These are phyloP conservation scores for Acanthurus leucopareius DNA, from an alignment of 2,797 vertebrate species.

Conservation along the genomic window DNA sequence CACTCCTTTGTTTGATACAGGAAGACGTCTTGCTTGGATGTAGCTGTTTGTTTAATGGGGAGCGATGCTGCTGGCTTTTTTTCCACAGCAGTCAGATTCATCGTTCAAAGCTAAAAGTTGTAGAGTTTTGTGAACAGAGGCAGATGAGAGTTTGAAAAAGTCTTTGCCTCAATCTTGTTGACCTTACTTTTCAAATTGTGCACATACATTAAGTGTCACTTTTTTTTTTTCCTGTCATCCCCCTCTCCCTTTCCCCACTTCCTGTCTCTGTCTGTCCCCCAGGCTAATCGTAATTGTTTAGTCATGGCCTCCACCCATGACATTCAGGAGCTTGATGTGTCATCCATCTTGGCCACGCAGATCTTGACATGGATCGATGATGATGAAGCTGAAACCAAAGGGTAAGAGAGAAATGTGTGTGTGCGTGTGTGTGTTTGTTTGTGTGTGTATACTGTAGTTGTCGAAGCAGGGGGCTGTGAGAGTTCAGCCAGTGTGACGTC, in stretches of 20 bases:
- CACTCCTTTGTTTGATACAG: constrained; percentile 35
- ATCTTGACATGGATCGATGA: constrained; percentile 98
- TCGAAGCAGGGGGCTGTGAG: constrained; percentile 9
- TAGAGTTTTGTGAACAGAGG: constrained; percentile 24
- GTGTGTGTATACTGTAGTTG: constrained; percentile 14
- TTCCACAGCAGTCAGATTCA: constrained; percentile 25
- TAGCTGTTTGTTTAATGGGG: constrained; percentile 20
- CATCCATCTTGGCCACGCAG: constrained; percentile 96
- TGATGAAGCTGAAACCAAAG: constrained; percentile 94
- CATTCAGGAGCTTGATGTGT: constrained; percentile 98
- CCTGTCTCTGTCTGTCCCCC: constrained; percentile 47
- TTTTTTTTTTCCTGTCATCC: constrained; percentile 13
- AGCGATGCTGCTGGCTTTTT: constrained; percentile 16
- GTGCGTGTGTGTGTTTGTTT: constrained; percentile 13
- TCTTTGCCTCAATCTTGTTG: constrained; percentile 3
- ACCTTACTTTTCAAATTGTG: constrained; percentile 1
- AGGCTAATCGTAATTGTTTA: constrained; percentile 99
- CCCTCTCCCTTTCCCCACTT: constrained; percentile 9
- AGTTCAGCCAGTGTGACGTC: constrained; percentile 39
- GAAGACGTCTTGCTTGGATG: constrained; percentile 18
- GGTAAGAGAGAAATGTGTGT: constrained; percentile 81
- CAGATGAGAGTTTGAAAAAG: constrained; percentile 6
- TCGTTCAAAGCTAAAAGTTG: constrained; percentile 28
- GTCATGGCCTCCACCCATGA: constrained; percentile 98
- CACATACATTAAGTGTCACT: neutral